phyloP scores from a whole-genome alignment of 2,113 vertebrate species.

The Gobiocypris rarus region DNA sequence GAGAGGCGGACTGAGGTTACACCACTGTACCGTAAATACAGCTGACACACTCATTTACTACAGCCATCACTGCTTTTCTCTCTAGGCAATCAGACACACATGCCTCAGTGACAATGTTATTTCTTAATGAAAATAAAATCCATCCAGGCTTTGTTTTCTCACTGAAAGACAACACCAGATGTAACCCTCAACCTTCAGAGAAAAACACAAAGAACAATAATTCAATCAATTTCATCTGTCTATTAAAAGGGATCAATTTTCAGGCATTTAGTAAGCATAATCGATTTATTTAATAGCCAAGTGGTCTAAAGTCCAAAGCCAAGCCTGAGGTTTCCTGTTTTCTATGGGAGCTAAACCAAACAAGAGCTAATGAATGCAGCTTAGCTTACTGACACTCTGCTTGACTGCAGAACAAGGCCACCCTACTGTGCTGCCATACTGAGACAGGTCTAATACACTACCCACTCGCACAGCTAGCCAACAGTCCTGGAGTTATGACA shows the following conservation, averaged over 20 bases:
- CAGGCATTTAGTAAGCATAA: slow-evolving; percentile 18
- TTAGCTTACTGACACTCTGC: slow-evolving; percentile 31
- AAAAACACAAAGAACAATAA: slow-evolving; percentile 35
- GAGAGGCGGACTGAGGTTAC: slow-evolving; percentile 29
- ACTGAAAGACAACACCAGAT: slow-evolving; percentile 33
- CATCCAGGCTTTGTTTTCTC: slow-evolving; percentile 27
- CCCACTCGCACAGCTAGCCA: slow-evolving; percentile 12
- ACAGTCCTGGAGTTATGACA: slow-evolving; percentile 22
- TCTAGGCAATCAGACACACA: slow-evolving; percentile 8
- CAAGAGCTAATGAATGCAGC: slow-evolving; percentile 20
- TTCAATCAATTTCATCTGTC: slow-evolving; percentile 11
- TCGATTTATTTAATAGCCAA: not conserved
- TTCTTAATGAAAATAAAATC: slow-evolving; percentile 16
- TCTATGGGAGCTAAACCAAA: not conserved
- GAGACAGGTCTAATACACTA: slow-evolving; percentile 22
- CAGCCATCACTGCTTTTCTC: slow-evolving; percentile 5
- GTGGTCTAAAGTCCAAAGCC: not conserved
- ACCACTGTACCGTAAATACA: slow-evolving; percentile 25
- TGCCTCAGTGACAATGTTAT: slow-evolving; percentile 1
- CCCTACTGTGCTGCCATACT: slow-evolving; percentile 17
- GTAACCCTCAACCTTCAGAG: slow-evolving; percentile 5
- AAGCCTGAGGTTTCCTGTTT: not conserved
- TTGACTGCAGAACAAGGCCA: slow-evolving; percentile 33
- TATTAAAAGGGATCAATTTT: slow-evolving; percentile 11
- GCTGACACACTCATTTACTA: slow-evolving; percentile 19